Evolutionary conservation across 2,113 vertebrate species (phyloP), one percentile per base, ranked within the genome.

Genomic region (Fregata magnificens): DNA sequence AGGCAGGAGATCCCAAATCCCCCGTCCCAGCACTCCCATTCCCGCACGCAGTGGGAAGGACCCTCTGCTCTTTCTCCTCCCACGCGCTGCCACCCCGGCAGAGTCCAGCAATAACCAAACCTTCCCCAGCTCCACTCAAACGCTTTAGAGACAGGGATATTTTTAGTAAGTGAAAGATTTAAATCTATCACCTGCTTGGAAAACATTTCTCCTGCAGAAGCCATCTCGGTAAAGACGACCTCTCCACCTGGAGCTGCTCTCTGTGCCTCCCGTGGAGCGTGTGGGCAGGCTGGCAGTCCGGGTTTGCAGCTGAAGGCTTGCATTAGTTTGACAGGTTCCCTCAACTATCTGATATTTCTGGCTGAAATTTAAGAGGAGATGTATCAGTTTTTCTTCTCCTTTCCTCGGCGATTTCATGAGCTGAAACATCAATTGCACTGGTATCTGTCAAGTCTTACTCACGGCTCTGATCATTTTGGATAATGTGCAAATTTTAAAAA

Each of bases 171-270:
- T 17, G 14, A 11, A 70, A 76, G 38, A 79, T 32, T 52, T 34
- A 72, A 45, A 70, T 66, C 38, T 36, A 58, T 34, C 28, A 25
- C 24, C 29, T 58, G 38, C 92, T 82, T 47, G 18, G 79, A 70
- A 91, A 92, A 15, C 6, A 38, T 11, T 71, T 76, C 31, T 93
- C 22, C 63, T 26, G 29, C 63, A 73, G 55, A 74, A 82, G 52
- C n/a, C 0, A 0, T 17, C 38, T 65, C 44, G 0, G 0, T 28
- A n/a, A 62, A 40, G 49, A 80, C 3, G 55, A 77, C 29, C 44
- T 52, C 82, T 82, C 31, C 50, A 59, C 29, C 5, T 11, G 20
- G 71, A 86, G 72, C 49, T 55, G 42, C 56, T 42, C 62, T 29
- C 34, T 20, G 49, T 47, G n/a, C 32, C 58, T 49, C 22, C 31